Evolutionary conservation across 2,113 vertebrate species (phyloP).

Genomic region (Podilymbus podiceps): DNA sequence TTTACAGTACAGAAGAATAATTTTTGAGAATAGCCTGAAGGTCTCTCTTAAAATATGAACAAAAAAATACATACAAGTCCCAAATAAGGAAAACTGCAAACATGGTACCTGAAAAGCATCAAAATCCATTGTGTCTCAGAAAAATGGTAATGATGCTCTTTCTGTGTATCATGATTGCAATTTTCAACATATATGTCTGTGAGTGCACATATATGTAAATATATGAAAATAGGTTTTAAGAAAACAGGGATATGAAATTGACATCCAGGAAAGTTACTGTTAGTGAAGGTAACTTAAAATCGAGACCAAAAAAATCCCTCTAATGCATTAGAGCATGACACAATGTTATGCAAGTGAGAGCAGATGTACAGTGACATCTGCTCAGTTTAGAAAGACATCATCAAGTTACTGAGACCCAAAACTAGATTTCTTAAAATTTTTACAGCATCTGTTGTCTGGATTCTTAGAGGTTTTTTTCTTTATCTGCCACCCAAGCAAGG

Average conservation of each 20-base stretch:
- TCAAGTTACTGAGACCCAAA: not conserved
- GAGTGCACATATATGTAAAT: not conserved
- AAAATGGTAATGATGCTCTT: not conserved
- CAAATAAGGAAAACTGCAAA: not conserved
- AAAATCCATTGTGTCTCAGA: not conserved
- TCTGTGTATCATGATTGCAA: not conserved
- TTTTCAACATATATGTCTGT: not conserved
- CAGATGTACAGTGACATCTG: conserved; percentile 6
- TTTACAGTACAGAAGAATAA: not conserved
- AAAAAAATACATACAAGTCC: not conserved
- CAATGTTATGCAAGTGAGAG: not conserved
- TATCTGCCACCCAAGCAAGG: not conserved
- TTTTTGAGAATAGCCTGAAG: not conserved
- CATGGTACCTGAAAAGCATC: not conserved
- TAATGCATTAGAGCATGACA: not conserved
- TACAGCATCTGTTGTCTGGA: not conserved
- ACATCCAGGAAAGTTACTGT: not conserved
- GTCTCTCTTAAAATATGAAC: not conserved
- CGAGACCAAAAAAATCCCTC: not conserved
- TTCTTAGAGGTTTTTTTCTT: not conserved
- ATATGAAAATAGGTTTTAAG: not conserved
- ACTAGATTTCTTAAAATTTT: conserved; percentile 6
- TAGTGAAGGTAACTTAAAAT: not conserved
- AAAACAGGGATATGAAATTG: not conserved
- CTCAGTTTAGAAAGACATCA: conserved; percentile 21